These are phyloP conservation scores for Misgurnus mizolepis DNA, from an alignment of 2,113 vertebrate genomes.

Conservation along the genomic window DNA sequence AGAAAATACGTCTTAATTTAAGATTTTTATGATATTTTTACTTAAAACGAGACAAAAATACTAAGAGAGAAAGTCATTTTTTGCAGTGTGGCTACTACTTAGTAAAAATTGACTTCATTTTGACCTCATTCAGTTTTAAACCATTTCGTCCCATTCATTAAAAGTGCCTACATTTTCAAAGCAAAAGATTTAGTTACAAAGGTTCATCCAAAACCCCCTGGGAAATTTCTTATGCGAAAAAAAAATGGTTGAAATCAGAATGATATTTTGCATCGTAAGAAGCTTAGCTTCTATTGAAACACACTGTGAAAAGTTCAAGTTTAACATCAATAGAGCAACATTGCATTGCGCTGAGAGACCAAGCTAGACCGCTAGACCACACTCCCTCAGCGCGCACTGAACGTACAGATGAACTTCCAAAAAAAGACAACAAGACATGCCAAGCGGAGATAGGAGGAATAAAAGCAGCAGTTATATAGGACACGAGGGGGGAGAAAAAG, in stretches of 20 bases:
- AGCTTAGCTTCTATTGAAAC: background rate
- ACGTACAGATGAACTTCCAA: conserved; percentile 2
- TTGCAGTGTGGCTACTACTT: too few relatives aligned
- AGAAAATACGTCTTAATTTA: too few relatives aligned
- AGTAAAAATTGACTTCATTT: too few relatives aligned
- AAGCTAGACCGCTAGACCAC: background rate
- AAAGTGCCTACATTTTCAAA: background rate
- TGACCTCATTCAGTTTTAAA: background rate
- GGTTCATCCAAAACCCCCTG: background rate
- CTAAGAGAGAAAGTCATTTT: too few relatives aligned
- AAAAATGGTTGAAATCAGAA: background rate
- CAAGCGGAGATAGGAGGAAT: conserved; percentile 15
- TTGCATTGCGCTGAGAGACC: background rate
- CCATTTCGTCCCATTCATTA: too few relatives aligned
- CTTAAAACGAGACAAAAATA: too few relatives aligned
- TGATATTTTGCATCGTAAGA: conserved; percentile 1
- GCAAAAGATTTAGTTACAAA: background rate
- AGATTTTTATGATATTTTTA: too few relatives aligned
- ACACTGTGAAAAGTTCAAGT: background rate
- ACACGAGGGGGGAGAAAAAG: background rate
- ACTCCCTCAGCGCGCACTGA: background rate
- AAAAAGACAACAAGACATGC: background rate
- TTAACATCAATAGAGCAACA: conserved; percentile 19
- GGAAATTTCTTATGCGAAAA: background rate
- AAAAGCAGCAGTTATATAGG: background rate